These are phyloP conservation scores for Lophotriccus pileatus DNA, from an alignment of 2,797 vertebrate genomes.

Conservation along the genomic window DNA sequence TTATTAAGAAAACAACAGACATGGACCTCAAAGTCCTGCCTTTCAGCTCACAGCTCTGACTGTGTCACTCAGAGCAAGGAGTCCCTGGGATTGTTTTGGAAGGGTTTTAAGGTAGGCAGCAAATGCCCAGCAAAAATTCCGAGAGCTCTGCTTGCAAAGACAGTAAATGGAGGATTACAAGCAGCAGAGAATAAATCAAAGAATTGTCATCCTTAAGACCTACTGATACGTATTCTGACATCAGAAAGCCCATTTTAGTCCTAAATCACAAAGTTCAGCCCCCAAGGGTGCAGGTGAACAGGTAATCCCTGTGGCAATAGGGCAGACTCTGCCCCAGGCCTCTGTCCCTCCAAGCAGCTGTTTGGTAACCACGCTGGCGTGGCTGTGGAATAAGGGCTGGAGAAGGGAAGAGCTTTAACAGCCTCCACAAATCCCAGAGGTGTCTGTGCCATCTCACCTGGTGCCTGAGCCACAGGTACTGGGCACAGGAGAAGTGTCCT, in stretches of 20 bases:
- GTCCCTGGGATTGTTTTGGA: neutral
- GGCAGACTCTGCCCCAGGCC: neutral
- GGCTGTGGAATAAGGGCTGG: neutral
- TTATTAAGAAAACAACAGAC: neutral
- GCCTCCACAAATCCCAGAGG: neutral
- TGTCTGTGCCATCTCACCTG: constrained; percentile 77
- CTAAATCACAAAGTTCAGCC: neutral
- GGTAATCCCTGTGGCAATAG: neutral
- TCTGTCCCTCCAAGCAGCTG: neutral
- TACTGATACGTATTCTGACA: neutral
- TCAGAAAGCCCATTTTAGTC: neutral
- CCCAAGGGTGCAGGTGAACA: neutral
- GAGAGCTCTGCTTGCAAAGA: neutral
- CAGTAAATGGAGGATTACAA: neutral
- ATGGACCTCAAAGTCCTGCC: neutral
- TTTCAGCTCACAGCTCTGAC: neutral
- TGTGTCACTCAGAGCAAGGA: neutral
- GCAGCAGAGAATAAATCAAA: neutral
- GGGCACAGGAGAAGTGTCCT: constrained; percentile 85
- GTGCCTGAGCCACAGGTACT: constrained; percentile 92
- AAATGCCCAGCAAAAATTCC: neutral
- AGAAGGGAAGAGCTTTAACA: neutral
- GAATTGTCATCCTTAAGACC: neutral
- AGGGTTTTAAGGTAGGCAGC: neutral
- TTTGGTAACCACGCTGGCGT: neutral